Base-by-base conservation (phyloP, 2,888 invertebrate species). In the Heliconius charithonia region DNA sequence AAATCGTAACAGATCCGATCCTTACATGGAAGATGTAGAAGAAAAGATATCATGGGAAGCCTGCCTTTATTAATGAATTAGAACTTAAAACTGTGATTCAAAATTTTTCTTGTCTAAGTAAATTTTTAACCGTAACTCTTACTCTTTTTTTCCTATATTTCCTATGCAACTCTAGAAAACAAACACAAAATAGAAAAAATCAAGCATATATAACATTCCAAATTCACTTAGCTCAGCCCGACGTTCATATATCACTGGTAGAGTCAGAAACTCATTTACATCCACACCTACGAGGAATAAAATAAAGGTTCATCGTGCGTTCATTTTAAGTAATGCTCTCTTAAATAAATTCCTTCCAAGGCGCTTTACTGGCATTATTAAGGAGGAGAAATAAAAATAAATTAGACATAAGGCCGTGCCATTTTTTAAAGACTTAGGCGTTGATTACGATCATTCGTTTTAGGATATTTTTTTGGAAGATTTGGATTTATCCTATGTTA, bases 381-480 rank as follows among this genome's bases (percentile, higher is more conserved):
- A 81, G 66, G 76, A 76, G 79, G 67, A 70, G 45, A 78, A 80
- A 79, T 79, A 78, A 81, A 78, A 81, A 80, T 81, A 79, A 77
- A 80, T 80, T 79, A 80, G 75, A 80, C 67, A 76, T 56, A 63
- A 78, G 74, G 51, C 81, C n/a, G 27, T n/a, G 16, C 76, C 76
- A 81, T 78, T 80, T 80, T 80, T 81, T 81, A 80, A 56, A 67
- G 81, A 76, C 74, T 79, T 78, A 81, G 63, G 37, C 67, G 51
- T 37, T 70, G 78, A 81, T 81, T 78, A 78, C 73, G 67, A 74
- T 81, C 63, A 79, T 81, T 41, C 78, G 51, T 76, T 78, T 75
- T 22, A 62, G 69, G 78, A 37, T 37, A n/a, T 70, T 37, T 63
- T 78, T 51, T 51, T 51, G 19, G 27, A 62, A 75, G 59, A 25